Evolutionary conservation across 2,888 invertebrate genomes (phyloP).

Genomic region (Villa cingulata): DNA sequence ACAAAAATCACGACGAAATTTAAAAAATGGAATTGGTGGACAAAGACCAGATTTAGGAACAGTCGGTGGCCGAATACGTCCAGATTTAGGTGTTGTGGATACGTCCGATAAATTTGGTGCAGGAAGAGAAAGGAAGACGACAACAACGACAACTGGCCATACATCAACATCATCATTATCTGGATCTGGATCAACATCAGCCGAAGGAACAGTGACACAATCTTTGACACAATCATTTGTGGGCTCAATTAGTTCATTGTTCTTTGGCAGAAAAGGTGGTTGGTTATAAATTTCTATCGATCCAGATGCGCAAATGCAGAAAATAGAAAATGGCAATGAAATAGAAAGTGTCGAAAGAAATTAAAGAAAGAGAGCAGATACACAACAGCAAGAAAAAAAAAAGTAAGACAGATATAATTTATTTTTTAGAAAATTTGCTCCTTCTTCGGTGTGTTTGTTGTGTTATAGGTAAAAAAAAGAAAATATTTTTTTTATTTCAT

Average conservation of each 20-base stretch:
- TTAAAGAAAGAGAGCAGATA: too few relatives aligned
- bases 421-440: too few relatives aligned
- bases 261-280: constrained; percentile 78
- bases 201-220: constrained; percentile 6
- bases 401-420: too few relatives aligned
- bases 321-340: too few relatives aligned
- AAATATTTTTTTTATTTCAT: too few relatives aligned
- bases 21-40: constrained; percentile 39
- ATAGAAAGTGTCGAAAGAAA: too few relatives aligned
- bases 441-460: too few relatives aligned
- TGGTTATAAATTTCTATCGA: constrained; percentile 55
- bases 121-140: constrained; percentile 7
- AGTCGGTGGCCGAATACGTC: constrained; percentile 34
- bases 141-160: constrained; percentile 15
- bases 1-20: constrained; percentile 38
- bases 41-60: constrained; percentile 47
- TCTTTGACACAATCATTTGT: constrained; percentile 41
- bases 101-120: constrained; percentile 12
- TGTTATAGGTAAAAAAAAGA: too few relatives aligned
- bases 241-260: constrained; percentile 62
- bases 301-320: too few relatives aligned
- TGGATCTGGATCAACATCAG: constrained; percentile 3
- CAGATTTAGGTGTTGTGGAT: constrained; percentile 24
- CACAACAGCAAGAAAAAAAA: too few relatives aligned
- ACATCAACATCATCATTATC: constrained; percentile 6